A percentile compares a stretch with the other conserved stretches of the same genome.
phyloP scores from a whole-genome alignment of 2,888 invertebrate genomes.

The Apomyelois bistriatella region DNA sequence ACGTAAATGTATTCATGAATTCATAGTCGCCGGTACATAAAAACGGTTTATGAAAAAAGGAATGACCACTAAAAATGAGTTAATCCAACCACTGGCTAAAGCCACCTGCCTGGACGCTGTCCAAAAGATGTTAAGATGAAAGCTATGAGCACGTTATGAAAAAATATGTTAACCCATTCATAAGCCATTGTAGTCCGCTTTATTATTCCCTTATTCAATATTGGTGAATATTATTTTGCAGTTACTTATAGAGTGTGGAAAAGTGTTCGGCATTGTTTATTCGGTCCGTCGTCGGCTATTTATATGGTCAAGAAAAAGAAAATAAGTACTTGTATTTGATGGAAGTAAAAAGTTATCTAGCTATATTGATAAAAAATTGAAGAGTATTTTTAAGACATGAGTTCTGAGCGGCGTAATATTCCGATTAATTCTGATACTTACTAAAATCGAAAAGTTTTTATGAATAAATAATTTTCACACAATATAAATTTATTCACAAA shows the following conservation, averaged over 20 bases:
- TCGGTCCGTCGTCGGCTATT: no score
- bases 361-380: no score
- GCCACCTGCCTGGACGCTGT: conserved; percentile 13
- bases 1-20: conserved; percentile 9
- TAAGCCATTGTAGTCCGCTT: conserved; percentile 3
- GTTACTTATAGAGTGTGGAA: background rate
- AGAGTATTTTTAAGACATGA: no score
- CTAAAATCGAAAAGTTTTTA: no score
- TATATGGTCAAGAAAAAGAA: no score
- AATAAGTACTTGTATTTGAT: no score
- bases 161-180: conserved; percentile 13
- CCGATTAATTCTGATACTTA: no score
- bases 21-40: conserved; percentile 9
- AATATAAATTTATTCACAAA: no score
- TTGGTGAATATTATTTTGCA: background rate
- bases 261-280: background rate
- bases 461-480: no score
- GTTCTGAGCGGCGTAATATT: no score
- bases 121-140: conserved; percentile 13
- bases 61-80: conserved; percentile 13
- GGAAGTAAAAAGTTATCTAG: no score
- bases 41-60: conserved; percentile 12
- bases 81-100: conserved; percentile 8
- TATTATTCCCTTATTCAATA: conserved; percentile 6
- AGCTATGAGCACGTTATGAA: conserved; percentile 12